Evolutionary conservation across 2,797 vertebrate genomes (phyloP).

Genomic region (Cyprinella venusta): DNA sequence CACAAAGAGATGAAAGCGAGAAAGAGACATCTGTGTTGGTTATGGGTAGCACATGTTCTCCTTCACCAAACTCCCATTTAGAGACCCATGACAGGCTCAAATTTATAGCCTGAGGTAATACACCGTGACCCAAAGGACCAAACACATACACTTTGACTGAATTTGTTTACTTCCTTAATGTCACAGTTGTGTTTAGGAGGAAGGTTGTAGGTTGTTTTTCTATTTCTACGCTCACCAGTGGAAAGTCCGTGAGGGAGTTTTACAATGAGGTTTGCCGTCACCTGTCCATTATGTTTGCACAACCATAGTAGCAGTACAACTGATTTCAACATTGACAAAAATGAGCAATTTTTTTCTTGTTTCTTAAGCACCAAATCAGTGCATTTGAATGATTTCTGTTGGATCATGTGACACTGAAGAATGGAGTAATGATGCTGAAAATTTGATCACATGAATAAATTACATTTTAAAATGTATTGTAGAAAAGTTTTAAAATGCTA

Average conservation of each 20-base stretch:
- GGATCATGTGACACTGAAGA: neutral
- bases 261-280: neutral
- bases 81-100: constrained; percentile 27
- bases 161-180: constrained; percentile 12
- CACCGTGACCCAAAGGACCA: neutral
- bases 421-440: neutral
- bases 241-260: neutral
- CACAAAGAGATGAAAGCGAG: constrained; percentile 6
- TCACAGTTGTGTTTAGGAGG: neutral
- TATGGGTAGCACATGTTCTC: constrained; percentile 23
- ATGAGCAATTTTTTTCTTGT: neutral
- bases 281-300: neutral
- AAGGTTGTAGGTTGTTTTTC: neutral
- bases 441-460: neutral
- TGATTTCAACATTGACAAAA: neutral
- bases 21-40: constrained; percentile 24
- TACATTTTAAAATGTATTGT: neutral
- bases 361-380: neutral
- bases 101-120: constrained; percentile 21
- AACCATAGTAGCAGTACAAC: neutral
- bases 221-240: neutral
- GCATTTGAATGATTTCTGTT: neutral
- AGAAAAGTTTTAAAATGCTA: no score
- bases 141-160: neutral
- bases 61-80: constrained; percentile 21